Conservation (phyloP, 2,888 invertebrate species). For the Patella pellucida region DNA sequence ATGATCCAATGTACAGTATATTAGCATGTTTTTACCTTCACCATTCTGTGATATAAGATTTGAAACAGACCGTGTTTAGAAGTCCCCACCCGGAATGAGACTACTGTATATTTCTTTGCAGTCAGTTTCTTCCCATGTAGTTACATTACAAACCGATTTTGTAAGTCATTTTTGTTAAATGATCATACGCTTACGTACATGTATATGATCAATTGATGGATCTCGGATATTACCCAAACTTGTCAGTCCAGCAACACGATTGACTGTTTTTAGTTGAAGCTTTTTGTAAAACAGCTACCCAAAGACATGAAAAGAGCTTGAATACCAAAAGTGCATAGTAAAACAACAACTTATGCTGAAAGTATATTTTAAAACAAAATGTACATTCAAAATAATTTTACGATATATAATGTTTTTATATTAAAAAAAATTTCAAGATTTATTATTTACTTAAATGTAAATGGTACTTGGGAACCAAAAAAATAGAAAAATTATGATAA, state of each 20-base stretch:
- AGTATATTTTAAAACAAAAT: not conserved
- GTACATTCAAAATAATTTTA: not conserved
- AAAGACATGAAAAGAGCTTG: constrained; percentile 3
- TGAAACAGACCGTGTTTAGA: constrained; percentile 7
- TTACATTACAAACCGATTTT: too few species aligned
- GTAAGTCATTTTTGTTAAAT: too few species aligned
- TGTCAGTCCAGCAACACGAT: not conserved
- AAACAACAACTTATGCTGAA: constrained; percentile 7
- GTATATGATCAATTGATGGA: not conserved
- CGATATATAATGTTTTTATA: not conserved
- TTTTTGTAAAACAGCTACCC: constrained; percentile 4
- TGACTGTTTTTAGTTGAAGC: not conserved
- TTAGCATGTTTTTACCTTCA: not conserved
- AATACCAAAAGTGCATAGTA: constrained; percentile 1
- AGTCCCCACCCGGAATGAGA: not conserved
- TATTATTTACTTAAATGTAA: too few species aligned
- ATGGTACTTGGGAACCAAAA: constrained; percentile 14
- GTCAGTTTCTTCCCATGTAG: too few species aligned
- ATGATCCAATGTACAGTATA: not conserved
- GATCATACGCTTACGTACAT: too few species aligned
- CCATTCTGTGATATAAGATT: not conserved
- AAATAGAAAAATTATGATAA: constrained; percentile 18
- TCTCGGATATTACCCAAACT: constrained; percentile 1
- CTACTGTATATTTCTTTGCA: too few species aligned
- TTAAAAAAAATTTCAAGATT: not conserved